Evolutionary conservation across 2,888 invertebrate species (phyloP), one percentile per base, ranked within the genome.

Genomic region (Nematopogon swammerdamellus): DNA sequence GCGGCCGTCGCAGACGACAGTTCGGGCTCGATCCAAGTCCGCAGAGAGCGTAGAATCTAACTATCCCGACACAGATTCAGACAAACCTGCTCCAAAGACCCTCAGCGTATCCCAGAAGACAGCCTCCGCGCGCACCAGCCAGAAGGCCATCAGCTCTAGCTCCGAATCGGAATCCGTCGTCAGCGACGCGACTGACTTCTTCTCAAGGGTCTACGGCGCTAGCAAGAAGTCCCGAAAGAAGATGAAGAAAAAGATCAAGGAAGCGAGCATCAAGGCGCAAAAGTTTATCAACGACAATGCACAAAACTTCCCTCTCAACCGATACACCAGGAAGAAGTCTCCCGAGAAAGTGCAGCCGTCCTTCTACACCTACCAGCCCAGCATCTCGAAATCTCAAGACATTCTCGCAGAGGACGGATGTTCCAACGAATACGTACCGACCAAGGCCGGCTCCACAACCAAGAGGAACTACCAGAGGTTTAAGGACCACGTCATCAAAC

Each of bases 381-480:
- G 11, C 11, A 36, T 14, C 3, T 36, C 36, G 44, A 44, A 44
- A 44, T 8, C 44, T 19, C 44, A 36, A 3, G 36, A 36, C 6
- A 14, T 8, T 14, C 11, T 8, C 6, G 36, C n/a, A 14, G 36
- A 36, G 51, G 76, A 76, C 59, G 67, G 64, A 20, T 68, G 63
- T 59, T 70, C 70, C 19, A 68, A 65, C 61, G 80, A 80, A 60
- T 80, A 80, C 67, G 70, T 80, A 16, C 80, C 80, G 14, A 77
- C 77, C 17, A 75, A 65, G 55, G 58, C 77, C 51, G 74, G 73
- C 47, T 67, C 70, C 18, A 66, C 67, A 50, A 68, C 72, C n/a
- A 74, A 73, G 54, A 67, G 66, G 54, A 80, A 77, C 55, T 79
- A 80, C 53, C 74, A 79, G 57, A 69, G 73, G 52, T 80, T 80